These are phyloP conservation scores for Xanthia icteritia DNA, from an alignment of 2,888 invertebrate genomes.

Conservation along the genomic window DNA sequence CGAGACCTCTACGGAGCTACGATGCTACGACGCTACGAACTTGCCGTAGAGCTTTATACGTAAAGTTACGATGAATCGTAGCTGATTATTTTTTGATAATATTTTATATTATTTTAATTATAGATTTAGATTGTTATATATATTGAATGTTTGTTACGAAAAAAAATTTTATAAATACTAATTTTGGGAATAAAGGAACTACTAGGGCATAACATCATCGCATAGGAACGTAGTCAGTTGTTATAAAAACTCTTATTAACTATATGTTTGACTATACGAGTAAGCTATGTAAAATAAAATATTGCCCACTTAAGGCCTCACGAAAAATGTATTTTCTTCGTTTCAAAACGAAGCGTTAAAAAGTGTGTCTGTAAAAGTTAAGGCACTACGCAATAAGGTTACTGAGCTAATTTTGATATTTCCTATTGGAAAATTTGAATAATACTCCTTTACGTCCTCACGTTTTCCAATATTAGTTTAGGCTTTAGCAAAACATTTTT, in stretches of 20 bases:
- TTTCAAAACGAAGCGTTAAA: slow-evolving; percentile 3
- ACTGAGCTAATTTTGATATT: too few species aligned
- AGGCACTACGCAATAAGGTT: neutral
- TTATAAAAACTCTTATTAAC: neutral
- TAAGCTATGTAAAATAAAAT: neutral
- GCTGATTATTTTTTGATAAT: slow-evolving; percentile 15
- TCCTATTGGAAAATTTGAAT: too few species aligned
- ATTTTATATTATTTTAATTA: neutral
- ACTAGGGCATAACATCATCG: neutral
- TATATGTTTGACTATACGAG: neutral
- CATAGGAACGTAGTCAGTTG: neutral
- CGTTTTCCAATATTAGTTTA: neutral
- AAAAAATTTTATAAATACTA: neutral
- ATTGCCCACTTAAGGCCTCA: neutral
- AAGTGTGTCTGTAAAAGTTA: neutral
- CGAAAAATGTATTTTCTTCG: too few species aligned
- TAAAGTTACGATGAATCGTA: slow-evolving; percentile 16
- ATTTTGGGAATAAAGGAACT: neutral
- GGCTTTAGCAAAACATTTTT: neutral
- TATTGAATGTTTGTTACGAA: neutral
- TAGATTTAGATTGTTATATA: neutral
- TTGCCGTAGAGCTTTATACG: slow-evolving; percentile 31
- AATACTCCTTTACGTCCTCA: neutral
- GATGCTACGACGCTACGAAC: slow-evolving; percentile 60
- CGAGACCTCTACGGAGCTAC: slow-evolving; percentile 66